These are phyloP conservation scores for Leistus spinibarbis DNA, from an alignment of 2,888 invertebrate species.

Conservation along the genomic window DNA sequence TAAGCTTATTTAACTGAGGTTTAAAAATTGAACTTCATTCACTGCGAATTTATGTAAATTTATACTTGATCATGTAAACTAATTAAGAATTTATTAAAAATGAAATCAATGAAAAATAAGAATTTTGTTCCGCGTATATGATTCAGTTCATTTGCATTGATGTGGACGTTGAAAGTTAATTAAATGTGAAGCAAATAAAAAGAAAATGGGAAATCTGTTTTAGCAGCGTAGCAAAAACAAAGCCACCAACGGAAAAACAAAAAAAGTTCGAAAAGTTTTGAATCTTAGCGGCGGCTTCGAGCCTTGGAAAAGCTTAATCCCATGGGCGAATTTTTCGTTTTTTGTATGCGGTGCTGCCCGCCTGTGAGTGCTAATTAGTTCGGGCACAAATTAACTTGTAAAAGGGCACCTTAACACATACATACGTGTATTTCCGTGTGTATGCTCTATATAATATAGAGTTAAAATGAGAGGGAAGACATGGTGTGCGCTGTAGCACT, in stretches of 20 bases:
- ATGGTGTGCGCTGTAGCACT: not conserved
- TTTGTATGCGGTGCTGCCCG: not conserved
- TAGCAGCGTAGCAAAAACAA: not conserved
- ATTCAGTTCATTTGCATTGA: not conserved
- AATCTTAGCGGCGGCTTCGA: not conserved
- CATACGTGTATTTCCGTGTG: not conserved
- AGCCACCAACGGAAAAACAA: not conserved
- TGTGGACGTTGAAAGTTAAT: not conserved
- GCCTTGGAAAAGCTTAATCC: not conserved
- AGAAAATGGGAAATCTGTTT: not conserved
- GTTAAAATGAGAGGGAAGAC: not conserved
- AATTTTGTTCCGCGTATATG: not conserved
- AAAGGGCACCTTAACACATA: not conserved
- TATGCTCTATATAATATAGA: not conserved
- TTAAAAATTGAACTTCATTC: no score
- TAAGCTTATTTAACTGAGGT: no score
- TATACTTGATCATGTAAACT: no score
- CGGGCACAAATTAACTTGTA: slow-evolving; percentile 19
- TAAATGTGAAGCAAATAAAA: not conserved
- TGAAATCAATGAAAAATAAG: no score
- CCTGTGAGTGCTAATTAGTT: slow-evolving; percentile 11
- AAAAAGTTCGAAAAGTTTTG: not conserved
- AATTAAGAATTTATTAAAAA: no score
- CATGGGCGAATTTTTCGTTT: slow-evolving; percentile 2
- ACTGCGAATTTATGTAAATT: no score